Conservation (phyloP, 2,888 invertebrate genomes). For the Tetranychus truncatus region DNA sequence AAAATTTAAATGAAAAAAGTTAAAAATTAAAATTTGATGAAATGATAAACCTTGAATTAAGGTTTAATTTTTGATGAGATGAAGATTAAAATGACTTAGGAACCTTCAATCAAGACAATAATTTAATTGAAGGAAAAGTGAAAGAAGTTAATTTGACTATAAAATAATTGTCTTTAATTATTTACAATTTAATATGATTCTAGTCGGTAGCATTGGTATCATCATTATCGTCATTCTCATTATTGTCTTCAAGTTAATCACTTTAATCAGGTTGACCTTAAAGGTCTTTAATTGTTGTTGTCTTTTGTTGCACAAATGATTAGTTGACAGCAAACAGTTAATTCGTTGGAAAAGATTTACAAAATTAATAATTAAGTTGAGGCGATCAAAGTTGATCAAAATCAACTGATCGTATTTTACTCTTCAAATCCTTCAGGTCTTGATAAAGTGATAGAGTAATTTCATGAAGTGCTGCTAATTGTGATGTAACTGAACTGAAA, state of each 20-base stretch:
- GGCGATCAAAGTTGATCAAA: neutral
- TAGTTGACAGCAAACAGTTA: neutral
- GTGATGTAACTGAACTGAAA: constrained; percentile 19
- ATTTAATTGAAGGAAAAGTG: neutral
- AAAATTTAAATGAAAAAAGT: neutral
- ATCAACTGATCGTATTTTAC: constrained; percentile 4
- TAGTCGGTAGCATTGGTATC: too few species aligned
- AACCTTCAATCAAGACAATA: neutral
- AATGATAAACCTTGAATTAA: neutral
- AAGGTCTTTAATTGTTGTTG: neutral
- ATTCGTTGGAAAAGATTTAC: neutral
- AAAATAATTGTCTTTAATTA: too few species aligned
- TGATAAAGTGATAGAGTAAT: constrained; percentile 18
- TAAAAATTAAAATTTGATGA: neutral
- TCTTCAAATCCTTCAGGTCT: constrained; percentile 16
- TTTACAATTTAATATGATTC: too few species aligned
- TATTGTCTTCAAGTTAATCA: too few species aligned
- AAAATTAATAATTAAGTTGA: too few species aligned
- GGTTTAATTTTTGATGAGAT: neutral
- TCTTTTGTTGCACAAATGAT: neutral
- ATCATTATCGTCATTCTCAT: too few species aligned
- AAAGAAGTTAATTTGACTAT: neutral
- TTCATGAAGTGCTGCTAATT: constrained; percentile 20
- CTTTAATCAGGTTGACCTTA: too few species aligned
- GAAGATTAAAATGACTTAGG: neutral